Evolutionary conservation across 2,113 vertebrate genomes (phyloP).

Genomic region (Plecotus auritus): DNA sequence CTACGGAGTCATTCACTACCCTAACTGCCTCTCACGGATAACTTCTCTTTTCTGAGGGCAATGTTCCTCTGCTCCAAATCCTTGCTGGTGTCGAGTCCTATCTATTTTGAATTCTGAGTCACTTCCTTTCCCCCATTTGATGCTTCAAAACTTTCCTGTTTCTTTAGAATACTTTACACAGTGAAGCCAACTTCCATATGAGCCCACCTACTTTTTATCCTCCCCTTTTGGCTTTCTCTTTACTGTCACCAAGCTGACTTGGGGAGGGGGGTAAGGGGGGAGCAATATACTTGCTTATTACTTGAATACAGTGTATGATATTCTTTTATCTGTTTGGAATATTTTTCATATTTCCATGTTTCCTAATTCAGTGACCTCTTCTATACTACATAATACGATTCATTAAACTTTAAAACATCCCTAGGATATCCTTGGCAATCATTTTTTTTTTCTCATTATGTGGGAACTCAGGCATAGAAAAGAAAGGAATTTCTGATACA

Average conservation of each 20-base stretch:
- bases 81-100: not conserved
- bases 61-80: not conserved
- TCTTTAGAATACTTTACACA: not conserved
- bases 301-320: not conserved
- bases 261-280: accelerated
- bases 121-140: constrained; percentile 62
- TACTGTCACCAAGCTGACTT: not conserved
- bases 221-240: not conserved
- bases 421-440: not conserved
- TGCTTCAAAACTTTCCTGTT: not conserved
- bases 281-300: not conserved
- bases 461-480: not conserved
- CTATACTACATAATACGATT: not conserved
- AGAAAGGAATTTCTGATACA: constrained; percentile 23
- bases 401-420: not conserved
- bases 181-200: not conserved
- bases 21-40: not conserved
- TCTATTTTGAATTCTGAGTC: constrained; percentile 57
- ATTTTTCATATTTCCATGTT: not conserved
- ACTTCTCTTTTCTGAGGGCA: not conserved
- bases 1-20: not conserved
- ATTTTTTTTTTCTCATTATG: constrained; percentile 3
- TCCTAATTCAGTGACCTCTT: not conserved
- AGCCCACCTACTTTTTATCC: not conserved
- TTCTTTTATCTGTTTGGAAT: not conserved